Evolutionary conservation across 2,888 invertebrate genomes (phyloP), one percentile per base, ranked within the genome.

Genomic region (Linyphia triangularis): DNA sequence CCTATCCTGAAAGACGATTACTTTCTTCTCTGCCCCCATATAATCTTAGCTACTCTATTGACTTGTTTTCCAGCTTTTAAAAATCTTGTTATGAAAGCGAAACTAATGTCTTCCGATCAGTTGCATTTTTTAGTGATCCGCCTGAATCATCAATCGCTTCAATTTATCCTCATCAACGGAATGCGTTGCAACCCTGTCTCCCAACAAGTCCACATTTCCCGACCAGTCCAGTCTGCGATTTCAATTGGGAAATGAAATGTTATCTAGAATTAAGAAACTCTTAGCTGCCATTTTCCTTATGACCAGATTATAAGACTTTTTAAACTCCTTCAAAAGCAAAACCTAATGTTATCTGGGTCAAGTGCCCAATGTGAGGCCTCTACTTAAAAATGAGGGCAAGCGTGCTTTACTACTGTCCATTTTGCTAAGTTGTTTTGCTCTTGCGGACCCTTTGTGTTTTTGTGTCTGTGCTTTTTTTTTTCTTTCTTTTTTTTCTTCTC

Each of bases 351-450:
- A 81, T 81, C 51, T 81, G 37, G 69, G 81, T 81, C 81, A 33
- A 70, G 63, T 77, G 24, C 26, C 26, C 51, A 40, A 59, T 24
- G 57, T 24, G 69, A 81, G 67, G 69, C 59, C 59, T 81, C 37
- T 16, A n/a, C 81, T 59, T 30, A 5, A 16, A 70, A 81, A 57
- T 70, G 51, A 37, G 81, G 81, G 37, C 81, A 59, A 81, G 81
- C 81, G 70, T 69, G 69, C 51, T 30, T 30, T 40, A 16, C 13
- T 37, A 59, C 33, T 79, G 78, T 22, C 67, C 30, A 37, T 5
- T 51, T 70, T 33, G 57, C n/a, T 51, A 69, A 69, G 57, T 59
- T n/a, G 30, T 69, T n/a, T 69, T 67, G 67, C 51, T 67, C 30
- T 79, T 26, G 16, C n/a, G 19, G 43, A 65, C 30, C 75, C 33